Evolutionary conservation across 1,140 invertebrate species (phyloP), one percentile per base, ranked within the genome.

Genomic region (Choristoneura fumiferana): DNA sequence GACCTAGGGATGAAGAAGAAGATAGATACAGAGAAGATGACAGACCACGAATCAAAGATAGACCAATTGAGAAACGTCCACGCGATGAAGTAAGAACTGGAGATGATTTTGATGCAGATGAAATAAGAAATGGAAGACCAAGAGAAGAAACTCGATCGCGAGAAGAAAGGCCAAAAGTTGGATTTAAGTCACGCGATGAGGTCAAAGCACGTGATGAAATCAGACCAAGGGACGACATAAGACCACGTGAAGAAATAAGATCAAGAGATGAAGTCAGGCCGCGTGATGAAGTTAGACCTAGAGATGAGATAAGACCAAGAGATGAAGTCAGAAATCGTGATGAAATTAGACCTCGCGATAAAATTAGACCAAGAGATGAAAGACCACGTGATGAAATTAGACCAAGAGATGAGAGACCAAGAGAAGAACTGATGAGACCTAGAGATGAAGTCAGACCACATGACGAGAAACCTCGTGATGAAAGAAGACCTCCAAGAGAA

Each of bases 1-100:
- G 81, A 60, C 78, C 81, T 17, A 29, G 68, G 43, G 74, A 81
- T 60, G 78, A 77, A 18, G 81, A 79, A 29, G 80, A 82, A 14
- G 76, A 67, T 38, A 65, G 57, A 57, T 79, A 76, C 54, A 73
- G 54, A 61, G 71, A 71, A 39, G 74, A 73, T 54, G 73, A 75
- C 33, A 79, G 53, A 69, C 67, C 68, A 36, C 49, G 70, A 59
- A 65, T 75, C 33, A 72, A 78, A 57, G 62, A 62, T 17, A 65
- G 57, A 57, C 67, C 45, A 35, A 65, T 65, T 54, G 66, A 74
- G 58, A 62, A 58, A n/a, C 55, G 65, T 5, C 13, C 65, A n/a
- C 64, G 73, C 65, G 71, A 78, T 37, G 78, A 80, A 57, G 15
- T 67, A n/a, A 62, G 49, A 33, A 39, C 52, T n/a, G 58, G 66